Conservation (phyloP, 2,113 vertebrate genomes). For the Bos taurus region DNA sequence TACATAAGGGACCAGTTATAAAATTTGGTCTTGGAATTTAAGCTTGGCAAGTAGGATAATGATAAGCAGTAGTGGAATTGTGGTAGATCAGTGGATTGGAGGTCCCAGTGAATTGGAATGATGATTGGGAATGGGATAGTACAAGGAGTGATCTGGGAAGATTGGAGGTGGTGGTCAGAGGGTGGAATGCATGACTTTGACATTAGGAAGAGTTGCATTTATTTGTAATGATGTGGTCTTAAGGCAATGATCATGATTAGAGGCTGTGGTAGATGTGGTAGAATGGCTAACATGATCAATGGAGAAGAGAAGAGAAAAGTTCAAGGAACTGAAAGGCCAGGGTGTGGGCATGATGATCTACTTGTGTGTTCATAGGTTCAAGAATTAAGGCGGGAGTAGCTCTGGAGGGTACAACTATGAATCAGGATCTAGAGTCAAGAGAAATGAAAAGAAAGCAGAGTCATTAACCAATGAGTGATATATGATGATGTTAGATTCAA, state of each 20-base stretch:
- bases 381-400: not conserved
- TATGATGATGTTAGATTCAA: not conserved
- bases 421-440: not conserved
- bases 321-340: not conserved
- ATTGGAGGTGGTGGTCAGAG: not conserved
- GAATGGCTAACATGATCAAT: not conserved
- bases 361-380: not conserved
- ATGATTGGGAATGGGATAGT: not conserved
- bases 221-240: not conserved
- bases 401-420: not conserved
- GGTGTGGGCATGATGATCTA: not conserved
- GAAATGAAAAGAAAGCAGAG: not conserved
- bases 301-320: not conserved
- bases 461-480: not conserved
- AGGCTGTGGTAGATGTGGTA: not conserved
- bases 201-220: not conserved
- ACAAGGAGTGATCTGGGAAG: not conserved
- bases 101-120: not conserved
- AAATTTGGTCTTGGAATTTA: not conserved
- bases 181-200: not conserved
- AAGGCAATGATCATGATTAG: not conserved
- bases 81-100: not conserved
- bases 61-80: not conserved
- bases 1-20: not conserved
- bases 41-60: not conserved